Percentiles rank a stretch among this genome's conserved stretches.
Evolutionary conservation across 1,140 invertebrate species (phyloP).

Genomic region (Ips nitidus): DNA sequence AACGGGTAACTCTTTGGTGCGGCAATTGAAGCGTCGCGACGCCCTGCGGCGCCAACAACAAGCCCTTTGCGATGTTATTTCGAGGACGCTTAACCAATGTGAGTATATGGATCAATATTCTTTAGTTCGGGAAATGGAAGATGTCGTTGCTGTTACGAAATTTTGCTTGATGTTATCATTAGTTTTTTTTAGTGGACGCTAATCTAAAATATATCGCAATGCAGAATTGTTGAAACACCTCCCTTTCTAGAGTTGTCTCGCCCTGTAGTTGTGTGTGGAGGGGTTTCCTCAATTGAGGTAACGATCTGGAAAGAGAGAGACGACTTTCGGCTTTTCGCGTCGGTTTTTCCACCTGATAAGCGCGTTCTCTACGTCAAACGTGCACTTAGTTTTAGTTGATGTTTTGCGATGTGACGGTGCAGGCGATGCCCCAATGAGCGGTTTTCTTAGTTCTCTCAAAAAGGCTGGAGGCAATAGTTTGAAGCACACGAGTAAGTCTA

Average conservation of each 20-base stretch:
- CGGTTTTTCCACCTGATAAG: slow-evolving; percentile 16
- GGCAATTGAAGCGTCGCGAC: slow-evolving; percentile 50
- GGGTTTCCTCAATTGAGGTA: too few relatives aligned
- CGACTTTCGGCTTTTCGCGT: background rate
- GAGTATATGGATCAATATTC: slow-evolving; percentile 37
- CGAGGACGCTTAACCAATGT: slow-evolving; percentile 43
- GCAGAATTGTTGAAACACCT: too few relatives aligned
- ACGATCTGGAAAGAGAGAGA: background rate
- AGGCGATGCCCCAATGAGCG: slow-evolving; percentile 47
- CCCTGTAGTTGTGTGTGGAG: too few relatives aligned
- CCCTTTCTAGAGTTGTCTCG: too few relatives aligned
- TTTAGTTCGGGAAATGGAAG: too few relatives aligned
- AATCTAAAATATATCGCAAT: too few relatives aligned
- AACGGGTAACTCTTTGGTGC: slow-evolving; percentile 41
- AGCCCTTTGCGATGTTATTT: slow-evolving; percentile 48
- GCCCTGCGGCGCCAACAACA: slow-evolving; percentile 49
- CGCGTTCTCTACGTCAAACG: slow-evolving; percentile 26
- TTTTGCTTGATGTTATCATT: too few relatives aligned
- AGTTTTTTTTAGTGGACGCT: too few relatives aligned
- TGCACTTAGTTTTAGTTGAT: slow-evolving; percentile 33
- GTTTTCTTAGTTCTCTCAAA: slow-evolving; percentile 48
- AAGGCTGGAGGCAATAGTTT: slow-evolving; percentile 43
- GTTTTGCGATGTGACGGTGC: slow-evolving; percentile 29
- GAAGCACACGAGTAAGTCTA: slow-evolving; percentile 33
- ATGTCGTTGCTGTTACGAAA: too few relatives aligned